Evolutionary conservation across 2,113 vertebrate genomes (phyloP), one percentile per base, ranked within the genome.

Genomic region (Trichechus manatus): DNA sequence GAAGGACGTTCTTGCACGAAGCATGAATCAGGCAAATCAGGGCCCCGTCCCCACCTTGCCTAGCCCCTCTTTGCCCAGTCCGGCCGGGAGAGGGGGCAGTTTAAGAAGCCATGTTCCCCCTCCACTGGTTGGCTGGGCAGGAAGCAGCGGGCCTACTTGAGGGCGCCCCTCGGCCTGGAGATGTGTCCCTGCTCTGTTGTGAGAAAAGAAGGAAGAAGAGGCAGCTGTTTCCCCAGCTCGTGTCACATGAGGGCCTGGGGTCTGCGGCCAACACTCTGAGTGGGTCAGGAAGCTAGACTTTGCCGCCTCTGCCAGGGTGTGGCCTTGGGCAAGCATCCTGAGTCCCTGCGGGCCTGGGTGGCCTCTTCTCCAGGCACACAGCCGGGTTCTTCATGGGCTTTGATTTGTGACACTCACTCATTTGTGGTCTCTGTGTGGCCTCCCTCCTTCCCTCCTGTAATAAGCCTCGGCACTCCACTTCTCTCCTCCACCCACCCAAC

Each of bases 291-390:
- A 95, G 80, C 11, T 59, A 78, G 31, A 0, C 27, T 27, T 27
- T 8, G 15, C 25, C 13, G 39, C n/a, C n/a, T 39, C 3, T 3
- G 2, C 50, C 39, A 0, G 75, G 81, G n/a, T 7, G 8, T 22
- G 91, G 17, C 19, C 64, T 56, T 47, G 33, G 68, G 31, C 8
- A 1, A 50, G 61, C 44, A 61, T 6, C 19, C 59, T 22, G 59
- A 23, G 59, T 61, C 29, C 22, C 33, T 10, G 6, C n/a, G 14
- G 22, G 47, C 59, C 70, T 27, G 33, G 31, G 81, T 23, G 59
- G 59, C 25, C 2, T 19, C 19, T 39, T 61, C 59, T 61, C 59
- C 59, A 15, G 53, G 53, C 53, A 61, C 29, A 1, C 31, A 53
- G 14, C 1, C 9, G 29, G 64, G 10, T 53, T 22, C 10, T 23